Base-by-base conservation (phyloP, 2,888 invertebrate species). In the Metellina segmentata region DNA sequence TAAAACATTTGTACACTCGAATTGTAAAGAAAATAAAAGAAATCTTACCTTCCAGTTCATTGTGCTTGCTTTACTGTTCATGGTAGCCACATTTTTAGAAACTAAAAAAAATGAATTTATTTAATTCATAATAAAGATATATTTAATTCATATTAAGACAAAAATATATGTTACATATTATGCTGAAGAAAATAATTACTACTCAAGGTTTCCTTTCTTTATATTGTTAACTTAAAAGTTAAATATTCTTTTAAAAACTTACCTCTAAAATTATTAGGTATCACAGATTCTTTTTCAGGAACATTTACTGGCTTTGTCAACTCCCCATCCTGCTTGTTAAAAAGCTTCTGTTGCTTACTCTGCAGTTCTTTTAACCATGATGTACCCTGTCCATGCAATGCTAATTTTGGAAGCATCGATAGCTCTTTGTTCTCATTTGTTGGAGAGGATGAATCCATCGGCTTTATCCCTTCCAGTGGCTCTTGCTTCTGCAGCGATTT, bases 341-440 rank as follows among this genome's bases (percentile, higher is more conserved):
- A 95, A 89, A 96, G 95, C 89, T 96, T 96, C 7, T 96, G 97
- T 95, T 94, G 94, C 89, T 94, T 97, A 0, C 97, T 97, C 95
- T 98, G 97, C 61, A 98, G 95, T 94, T 98, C 98, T 94, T 96
- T 96, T 16, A 98, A 94, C 97, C 97, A 97, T 13, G 96, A 92
- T 77, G 85, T 85, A n/a, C 86, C 92, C 81, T 89, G 89, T 20
- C 78, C 85, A 34, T 83, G 71, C 13, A 79, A 69, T 20, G 92
- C 85, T 49, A 92, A 79, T 52, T 92, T 92, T 74, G 92, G 92
- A 49, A 92, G 89, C 89, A 89, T 85, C 13, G 92, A 85, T n/a
- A 77, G 52, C 34, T 87, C 91, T 52, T 91, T 87, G 11, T 16
- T 74, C 5, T 87, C 82, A 69, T 11, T 86, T 1, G 75, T 7